Conservation (phyloP, 2,888 invertebrate genomes). For the Invenusta paracnida region DNA sequence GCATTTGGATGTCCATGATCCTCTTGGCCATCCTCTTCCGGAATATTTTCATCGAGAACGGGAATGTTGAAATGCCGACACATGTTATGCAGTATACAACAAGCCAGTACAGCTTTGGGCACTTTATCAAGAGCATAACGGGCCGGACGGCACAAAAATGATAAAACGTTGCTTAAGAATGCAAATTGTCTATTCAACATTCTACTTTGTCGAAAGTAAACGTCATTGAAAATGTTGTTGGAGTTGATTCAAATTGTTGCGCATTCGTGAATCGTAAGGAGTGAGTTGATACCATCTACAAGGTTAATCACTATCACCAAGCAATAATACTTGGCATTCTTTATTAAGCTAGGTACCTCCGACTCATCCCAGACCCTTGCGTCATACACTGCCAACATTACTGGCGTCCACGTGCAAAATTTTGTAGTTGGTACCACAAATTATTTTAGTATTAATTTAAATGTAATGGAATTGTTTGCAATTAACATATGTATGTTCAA, state of each 20-base stretch:
- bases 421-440: neutral
- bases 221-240: too few relatives aligned
- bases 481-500: neutral
- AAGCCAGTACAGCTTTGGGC: neutral
- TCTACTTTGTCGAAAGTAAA: too few relatives aligned
- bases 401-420: neutral
- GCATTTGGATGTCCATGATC: neutral
- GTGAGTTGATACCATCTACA: neutral
- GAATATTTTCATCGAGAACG: neutral
- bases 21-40: neutral
- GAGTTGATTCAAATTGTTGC: too few relatives aligned
- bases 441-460: neutral
- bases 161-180: neutral
- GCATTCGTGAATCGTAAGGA: neutral
- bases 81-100: neutral
- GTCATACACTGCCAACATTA: neutral
- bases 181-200: neutral
- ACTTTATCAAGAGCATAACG: neutral
- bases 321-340: neutral
- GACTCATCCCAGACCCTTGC: neutral
- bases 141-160: neutral
- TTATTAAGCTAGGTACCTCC: neutral
- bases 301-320: neutral
- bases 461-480: neutral
- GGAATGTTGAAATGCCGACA: neutral